Evolutionary conservation across 2,113 vertebrate genomes (phyloP), one percentile per base, ranked within the genome.

Genomic region (Ardeotis arabs): DNA sequence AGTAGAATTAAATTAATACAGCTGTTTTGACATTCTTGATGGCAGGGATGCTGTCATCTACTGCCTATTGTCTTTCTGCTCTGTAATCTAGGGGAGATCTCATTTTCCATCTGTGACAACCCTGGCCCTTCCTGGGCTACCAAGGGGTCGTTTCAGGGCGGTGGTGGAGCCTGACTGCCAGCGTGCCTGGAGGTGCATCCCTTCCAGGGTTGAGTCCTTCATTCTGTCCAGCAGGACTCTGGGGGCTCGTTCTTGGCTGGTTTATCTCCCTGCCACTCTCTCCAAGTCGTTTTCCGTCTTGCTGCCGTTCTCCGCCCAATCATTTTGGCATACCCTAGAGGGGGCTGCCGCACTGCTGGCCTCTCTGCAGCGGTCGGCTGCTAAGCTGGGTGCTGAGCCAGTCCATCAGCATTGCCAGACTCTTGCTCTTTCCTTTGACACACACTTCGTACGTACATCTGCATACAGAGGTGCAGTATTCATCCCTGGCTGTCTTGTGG

Each of bases 361-460:
- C 95, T 95, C 68, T 86, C 63, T 52, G 11, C 75, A 96, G 95
- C 27, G 4, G 52, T 90, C 87, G 52, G 96, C 82, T 86, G 44
- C 52, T 60, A 29, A 52, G 80, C 53, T 49, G 10, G 41, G 70
- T 88, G 29, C 13, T 44, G 78, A 95, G 33, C 60, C 63, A 89
- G 80, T 41, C 35, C 59, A 44, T 92, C 66, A 5, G 74, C 68
- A 62, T 56, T 6, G 3, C 50, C 62, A 72, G 86, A 63, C 90
- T 33, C 31, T 60, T 73, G 52, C 4, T 75, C 47, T 70, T 87
- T 67, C 35, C 7, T 58, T 63, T 95, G 81, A 63, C 37, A 72
- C 55, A 69, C 10, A 58, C 66, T 19, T 67, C 23, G 21, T 59
- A 23, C 6, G 2, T 31, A 50, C n/a, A 9, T 45, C 14, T 41